Conservation (phyloP, 2,113 vertebrate species). For the Rhegmatorhina hoffmannsi region DNA sequence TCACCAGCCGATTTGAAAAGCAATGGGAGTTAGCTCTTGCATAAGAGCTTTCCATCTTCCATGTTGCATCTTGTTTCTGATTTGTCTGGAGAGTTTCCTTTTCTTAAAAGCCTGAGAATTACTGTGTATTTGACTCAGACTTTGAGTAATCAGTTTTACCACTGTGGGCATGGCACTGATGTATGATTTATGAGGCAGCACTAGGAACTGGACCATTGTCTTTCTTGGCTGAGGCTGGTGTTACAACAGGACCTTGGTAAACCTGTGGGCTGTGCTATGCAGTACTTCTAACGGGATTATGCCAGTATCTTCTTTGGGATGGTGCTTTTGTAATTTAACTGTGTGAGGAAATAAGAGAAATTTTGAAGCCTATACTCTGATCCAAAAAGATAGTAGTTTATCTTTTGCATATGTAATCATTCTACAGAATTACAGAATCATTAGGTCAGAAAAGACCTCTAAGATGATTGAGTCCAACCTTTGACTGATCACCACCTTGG, state of each 20-base stretch:
- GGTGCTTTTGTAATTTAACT: neutral
- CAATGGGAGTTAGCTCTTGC: neutral
- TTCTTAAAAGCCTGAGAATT: neutral
- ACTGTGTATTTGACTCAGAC: neutral
- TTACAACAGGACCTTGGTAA: neutral
- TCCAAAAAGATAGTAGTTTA: neutral
- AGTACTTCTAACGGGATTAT: neutral
- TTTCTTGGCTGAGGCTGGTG: neutral
- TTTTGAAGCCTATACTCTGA: neutral
- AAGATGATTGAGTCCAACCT: neutral
- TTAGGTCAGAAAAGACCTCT: neutral
- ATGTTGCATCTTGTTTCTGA: neutral
- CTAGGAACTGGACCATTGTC: neutral
- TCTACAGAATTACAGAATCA: neutral
- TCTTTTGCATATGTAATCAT: neutral
- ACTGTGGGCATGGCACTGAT: neutral
- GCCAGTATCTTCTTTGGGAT: neutral
- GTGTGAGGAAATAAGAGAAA: neutral
- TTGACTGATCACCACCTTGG: no score
- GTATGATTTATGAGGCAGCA: neutral
- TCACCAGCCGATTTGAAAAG: neutral
- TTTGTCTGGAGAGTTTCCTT: neutral
- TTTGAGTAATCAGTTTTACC: neutral
- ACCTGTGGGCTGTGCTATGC: neutral
- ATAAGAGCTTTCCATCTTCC: neutral